phyloP scores from a whole-genome alignment of 1,140 invertebrate species.

The Bombus consobrinus region DNA sequence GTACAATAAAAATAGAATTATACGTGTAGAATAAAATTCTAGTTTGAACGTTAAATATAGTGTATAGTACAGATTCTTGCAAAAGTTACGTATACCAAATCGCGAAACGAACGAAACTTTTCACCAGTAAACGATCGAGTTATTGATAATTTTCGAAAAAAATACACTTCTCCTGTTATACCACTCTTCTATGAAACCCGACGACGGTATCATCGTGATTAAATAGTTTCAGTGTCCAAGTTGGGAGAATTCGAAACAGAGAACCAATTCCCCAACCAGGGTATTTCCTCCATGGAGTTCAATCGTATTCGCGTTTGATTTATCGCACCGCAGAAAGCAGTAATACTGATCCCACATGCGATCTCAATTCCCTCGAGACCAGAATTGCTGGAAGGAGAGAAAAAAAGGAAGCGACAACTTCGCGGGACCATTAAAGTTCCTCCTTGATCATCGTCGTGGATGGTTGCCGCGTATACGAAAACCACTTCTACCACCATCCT shows the following conservation, averaged over 20 bases:
- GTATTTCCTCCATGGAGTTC: not conserved
- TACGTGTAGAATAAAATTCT: no score
- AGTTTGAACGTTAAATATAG: no score
- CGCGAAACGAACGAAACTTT: no score
- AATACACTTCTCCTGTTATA: no score
- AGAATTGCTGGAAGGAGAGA: not conserved
- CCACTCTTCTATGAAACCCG: fast-evolving
- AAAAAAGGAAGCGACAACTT: not conserved
- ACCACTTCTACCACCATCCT: not conserved
- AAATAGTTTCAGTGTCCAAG: not conserved
- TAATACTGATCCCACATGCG: conserved; percentile 8
- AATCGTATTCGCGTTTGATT: conserved; percentile 9
- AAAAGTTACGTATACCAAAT: no score
- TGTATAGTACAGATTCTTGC: no score
- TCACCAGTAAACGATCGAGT: no score
- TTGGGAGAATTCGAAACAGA: not conserved
- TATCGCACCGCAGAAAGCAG: not conserved
- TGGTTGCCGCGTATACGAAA: not conserved
- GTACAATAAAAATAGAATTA: no score
- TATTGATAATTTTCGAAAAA: no score
- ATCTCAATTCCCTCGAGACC: not conserved
- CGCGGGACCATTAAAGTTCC: not conserved
- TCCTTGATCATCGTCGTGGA: conserved; percentile 4
- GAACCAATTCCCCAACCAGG: not conserved
- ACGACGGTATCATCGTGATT: not conserved